Conservation (phyloP, 2,888 invertebrate species). For the Ariolimax columbianus region DNA sequence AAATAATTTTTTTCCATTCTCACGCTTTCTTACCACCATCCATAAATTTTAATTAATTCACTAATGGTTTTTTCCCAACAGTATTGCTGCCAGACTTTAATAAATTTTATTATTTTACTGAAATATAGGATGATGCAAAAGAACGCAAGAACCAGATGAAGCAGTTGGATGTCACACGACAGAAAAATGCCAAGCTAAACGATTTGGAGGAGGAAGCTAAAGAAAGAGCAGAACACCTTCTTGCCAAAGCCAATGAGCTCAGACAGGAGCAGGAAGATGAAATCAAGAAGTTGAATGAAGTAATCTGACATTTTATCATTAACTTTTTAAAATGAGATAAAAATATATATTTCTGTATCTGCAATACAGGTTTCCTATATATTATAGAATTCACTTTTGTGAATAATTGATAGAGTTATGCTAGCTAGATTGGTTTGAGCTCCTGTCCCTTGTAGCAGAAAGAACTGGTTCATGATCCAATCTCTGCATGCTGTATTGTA, state of each 20-base stretch:
- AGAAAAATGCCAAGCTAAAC: slow-evolving; percentile 75
- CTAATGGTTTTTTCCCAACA: not conserved
- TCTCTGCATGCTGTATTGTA: too few relatives aligned
- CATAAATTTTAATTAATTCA: not conserved
- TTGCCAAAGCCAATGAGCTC: slow-evolving; percentile 76
- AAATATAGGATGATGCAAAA: slow-evolving; percentile 69
- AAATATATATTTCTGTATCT: too few relatives aligned
- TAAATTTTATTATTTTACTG: not conserved
- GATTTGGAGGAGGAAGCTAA: slow-evolving; percentile 78
- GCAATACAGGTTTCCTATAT: too few relatives aligned
- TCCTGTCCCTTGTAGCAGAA: too few relatives aligned
- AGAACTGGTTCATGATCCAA: too few relatives aligned
- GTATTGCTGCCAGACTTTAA: not conserved
- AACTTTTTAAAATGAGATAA: too few relatives aligned
- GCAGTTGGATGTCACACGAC: slow-evolving; percentile 73
- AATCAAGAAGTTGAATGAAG: slow-evolving; percentile 79
- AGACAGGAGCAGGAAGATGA: slow-evolving; percentile 79
- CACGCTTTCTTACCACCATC: too few relatives aligned
- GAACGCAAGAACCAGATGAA: slow-evolving; percentile 76
- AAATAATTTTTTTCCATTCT: too few relatives aligned
- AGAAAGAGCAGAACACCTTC: slow-evolving; percentile 76
- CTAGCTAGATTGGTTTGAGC: too few relatives aligned
- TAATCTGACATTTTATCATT: slow-evolving; percentile 51
- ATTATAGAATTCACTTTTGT: too few relatives aligned
- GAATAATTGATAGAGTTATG: too few relatives aligned